phyloP scores from a whole-genome alignment of 2,888 invertebrate genomes.

The Apomyelois bistriatella region DNA sequence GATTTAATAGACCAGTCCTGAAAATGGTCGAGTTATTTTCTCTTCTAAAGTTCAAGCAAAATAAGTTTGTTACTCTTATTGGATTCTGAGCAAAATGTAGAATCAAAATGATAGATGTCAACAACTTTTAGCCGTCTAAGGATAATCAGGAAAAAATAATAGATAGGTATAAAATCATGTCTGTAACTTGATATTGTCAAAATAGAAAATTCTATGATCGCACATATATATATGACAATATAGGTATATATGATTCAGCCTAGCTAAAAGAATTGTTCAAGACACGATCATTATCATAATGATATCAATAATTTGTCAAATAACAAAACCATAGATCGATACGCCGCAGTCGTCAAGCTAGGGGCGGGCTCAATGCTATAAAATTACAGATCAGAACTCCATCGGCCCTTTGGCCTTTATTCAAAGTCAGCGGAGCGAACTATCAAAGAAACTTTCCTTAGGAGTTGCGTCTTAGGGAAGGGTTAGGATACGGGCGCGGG shows the following conservation, averaged over 20 bases:
- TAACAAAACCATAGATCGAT: slow-evolving; percentile 68
- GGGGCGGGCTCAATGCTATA: slow-evolving; percentile 74
- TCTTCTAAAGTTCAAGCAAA: not conserved
- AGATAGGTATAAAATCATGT: no score
- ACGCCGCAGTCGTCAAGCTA: slow-evolving; percentile 64
- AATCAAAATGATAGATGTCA: no score
- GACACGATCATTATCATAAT: not conserved
- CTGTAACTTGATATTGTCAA: no score
- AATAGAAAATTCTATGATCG: no score
- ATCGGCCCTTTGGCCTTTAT: slow-evolving; percentile 77
- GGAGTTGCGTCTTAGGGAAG: slow-evolving; percentile 77
- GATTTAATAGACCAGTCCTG: not conserved
- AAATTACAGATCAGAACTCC: slow-evolving; percentile 79
- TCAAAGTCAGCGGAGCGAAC: slow-evolving; percentile 71
- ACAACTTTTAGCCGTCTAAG: no score
- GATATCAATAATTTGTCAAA: slow-evolving; percentile 9
- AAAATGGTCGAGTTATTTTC: not conserved
- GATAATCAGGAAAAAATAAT: no score
- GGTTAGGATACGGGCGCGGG: slow-evolving; percentile 72
- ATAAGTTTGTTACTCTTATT: no score
- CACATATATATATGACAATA: no score
- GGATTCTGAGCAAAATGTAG: no score
- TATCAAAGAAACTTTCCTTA: slow-evolving; percentile 78
- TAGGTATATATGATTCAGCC: no score
- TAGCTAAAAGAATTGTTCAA: no score